Percentiles rank a stretch among this genome's conserved stretches.
These are phyloP conservation scores for Rotaria magnacalcarata DNA, from an alignment of 2,888 invertebrate species.

Conservation along the genomic window DNA sequence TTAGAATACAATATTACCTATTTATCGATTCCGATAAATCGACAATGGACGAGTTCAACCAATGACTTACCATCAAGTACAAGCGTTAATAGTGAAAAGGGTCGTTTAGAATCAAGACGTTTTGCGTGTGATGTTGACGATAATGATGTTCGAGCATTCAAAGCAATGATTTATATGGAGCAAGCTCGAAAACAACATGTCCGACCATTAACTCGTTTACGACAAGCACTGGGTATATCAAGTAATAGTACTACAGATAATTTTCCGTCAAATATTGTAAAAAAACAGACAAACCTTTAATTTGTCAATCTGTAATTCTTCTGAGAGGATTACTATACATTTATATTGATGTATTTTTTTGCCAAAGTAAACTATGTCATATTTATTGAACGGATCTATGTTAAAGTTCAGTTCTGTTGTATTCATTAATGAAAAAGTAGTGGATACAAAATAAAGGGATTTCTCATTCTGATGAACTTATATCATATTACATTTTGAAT, in stretches of 20 bases:
- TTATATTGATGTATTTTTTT: not conserved
- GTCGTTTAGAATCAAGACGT: constrained; percentile 22
- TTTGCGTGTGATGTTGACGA: constrained; percentile 27
- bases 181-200: constrained; percentile 14
- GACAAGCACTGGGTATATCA: constrained; percentile 26
- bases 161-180: constrained; percentile 27
- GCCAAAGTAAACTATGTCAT: not conserved
- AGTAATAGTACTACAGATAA: not conserved
- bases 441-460: no score
- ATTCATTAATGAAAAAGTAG: no score
- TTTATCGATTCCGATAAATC: not conserved
- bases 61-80: not conserved
- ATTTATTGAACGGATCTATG: not conserved
- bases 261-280: not conserved
- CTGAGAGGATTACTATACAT: not conserved
- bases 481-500: no score
- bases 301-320: not conserved
- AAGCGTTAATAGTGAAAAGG: not conserved
- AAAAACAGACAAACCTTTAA: not conserved
- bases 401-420: no score
- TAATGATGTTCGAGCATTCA: constrained; percentile 32
- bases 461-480: no score
- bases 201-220: constrained; percentile 16
- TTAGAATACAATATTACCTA: not conserved
- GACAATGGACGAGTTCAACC: not conserved